Conservation (phyloP, 1,140 invertebrate genomes). For the Luehdorfia chinensis region DNA sequence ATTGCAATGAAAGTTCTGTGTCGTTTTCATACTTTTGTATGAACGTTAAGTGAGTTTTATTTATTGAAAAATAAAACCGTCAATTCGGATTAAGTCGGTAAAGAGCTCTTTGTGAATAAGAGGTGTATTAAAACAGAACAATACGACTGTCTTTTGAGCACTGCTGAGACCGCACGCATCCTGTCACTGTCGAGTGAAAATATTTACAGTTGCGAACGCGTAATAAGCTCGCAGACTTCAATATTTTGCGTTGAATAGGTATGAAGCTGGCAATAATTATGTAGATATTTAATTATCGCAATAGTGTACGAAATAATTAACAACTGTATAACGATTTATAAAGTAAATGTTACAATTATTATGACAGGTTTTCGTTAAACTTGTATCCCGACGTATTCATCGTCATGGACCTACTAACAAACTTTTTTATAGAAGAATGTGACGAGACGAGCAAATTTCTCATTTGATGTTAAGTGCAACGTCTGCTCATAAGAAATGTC, state of each 20-base stretch:
- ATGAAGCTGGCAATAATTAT: constrained; percentile 11
- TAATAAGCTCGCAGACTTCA: constrained; percentile 1
- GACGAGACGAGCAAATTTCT: too few relatives aligned
- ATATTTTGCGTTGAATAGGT: not conserved
- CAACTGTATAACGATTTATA: too few relatives aligned
- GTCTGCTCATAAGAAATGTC: too few relatives aligned
- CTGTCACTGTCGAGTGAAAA: constrained; percentile 4
- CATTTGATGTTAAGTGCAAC: too few relatives aligned
- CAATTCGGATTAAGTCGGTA: constrained; percentile 31
- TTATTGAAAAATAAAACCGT: constrained; percentile 46
- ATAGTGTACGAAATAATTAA: too few relatives aligned
- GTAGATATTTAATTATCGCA: too few relatives aligned
- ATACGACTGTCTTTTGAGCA: constrained; percentile 2
- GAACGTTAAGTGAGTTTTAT: constrained; percentile 44
- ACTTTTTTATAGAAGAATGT: too few relatives aligned
- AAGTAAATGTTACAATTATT: too few relatives aligned
- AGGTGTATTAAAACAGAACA: constrained; percentile 22
- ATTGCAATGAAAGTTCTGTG: constrained; percentile 28
- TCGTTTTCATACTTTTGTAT: constrained; percentile 54
- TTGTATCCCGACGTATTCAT: too few relatives aligned
- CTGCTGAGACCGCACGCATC: constrained; percentile 10
- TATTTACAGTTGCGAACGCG: constrained; percentile 6
- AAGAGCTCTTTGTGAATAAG: constrained; percentile 24
- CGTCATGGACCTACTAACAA: too few relatives aligned
- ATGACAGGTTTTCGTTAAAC: too few relatives aligned